Conservation (phyloP, 1,140 invertebrate genomes). For the Campoletis sonorensis region DNA sequence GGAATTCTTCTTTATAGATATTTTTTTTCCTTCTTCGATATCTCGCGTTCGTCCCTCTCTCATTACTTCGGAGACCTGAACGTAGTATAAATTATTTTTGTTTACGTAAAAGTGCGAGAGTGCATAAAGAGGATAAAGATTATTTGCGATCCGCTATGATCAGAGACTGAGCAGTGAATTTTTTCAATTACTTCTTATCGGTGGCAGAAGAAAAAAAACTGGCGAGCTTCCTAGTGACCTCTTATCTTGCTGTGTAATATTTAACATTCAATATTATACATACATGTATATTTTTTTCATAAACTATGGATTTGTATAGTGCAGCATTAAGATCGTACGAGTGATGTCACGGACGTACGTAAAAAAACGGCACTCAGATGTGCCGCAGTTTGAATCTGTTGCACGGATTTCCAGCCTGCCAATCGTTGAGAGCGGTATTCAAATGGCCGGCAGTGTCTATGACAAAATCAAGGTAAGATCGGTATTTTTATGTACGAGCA, state of each 20-base stretch:
- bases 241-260: neutral
- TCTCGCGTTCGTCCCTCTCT: neutral
- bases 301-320: neutral
- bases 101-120: neutral
- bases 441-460: constrained; percentile 83
- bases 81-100: neutral
- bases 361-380: constrained; percentile 64
- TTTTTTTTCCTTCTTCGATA: neutral
- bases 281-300: neutral
- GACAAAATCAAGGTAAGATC: constrained; percentile 80
- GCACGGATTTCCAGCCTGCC: constrained; percentile 83
- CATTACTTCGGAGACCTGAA: neutral
- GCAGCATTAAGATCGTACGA: neutral
- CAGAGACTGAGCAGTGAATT: neutral
- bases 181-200: neutral
- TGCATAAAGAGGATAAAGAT: too few species aligned
- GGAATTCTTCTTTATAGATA: constrained; percentile 17
- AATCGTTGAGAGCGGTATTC: constrained; percentile 83
- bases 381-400: constrained; percentile 81
- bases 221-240: neutral
- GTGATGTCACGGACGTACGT: constrained; percentile 64
- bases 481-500: neutral
- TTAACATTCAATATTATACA: neutral
- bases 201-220: too few species aligned
- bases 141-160: neutral